Conservation (phyloP, 2,888 invertebrate species). For the Pseudococcus viburni region DNA sequence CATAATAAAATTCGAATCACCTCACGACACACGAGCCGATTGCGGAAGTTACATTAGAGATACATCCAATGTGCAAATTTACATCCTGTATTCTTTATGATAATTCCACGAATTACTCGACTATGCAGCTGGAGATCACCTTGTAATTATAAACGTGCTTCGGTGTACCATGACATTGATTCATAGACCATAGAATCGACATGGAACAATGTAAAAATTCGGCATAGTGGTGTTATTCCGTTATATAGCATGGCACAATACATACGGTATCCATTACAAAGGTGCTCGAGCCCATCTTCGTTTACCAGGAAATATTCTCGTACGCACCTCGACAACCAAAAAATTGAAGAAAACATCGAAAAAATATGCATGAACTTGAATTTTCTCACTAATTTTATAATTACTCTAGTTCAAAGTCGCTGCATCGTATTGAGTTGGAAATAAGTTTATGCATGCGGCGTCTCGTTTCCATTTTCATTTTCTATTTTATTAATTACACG, state of each 20-base stretch:
- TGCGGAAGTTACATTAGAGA: constrained; percentile 29
- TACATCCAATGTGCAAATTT: constrained; percentile 27
- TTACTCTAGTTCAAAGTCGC: neutral
- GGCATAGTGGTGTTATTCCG: constrained; percentile 23
- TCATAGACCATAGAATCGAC: constrained; percentile 40
- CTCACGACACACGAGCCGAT: neutral
- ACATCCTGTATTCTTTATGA: constrained; percentile 28
- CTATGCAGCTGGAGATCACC: constrained; percentile 42
- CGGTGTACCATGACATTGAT: constrained; percentile 54
- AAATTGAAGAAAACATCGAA: neutral
- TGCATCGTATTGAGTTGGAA: neutral
- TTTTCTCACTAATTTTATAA: constrained; percentile 33
- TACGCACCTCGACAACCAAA: neutral
- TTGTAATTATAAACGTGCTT: constrained; percentile 54
- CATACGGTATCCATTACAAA: constrained; percentile 15
- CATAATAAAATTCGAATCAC: neutral
- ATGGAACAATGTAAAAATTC: constrained; percentile 41
- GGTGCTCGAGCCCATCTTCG: neutral
- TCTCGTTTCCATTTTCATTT: constrained; percentile 37
- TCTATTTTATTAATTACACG: constrained; percentile 51
- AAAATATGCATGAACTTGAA: constrained; percentile 28
- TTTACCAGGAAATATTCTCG: neutral
- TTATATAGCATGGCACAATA: neutral
- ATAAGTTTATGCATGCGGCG: neutral
- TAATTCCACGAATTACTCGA: constrained; percentile 29